A percentile compares a stretch with the other conserved stretches of the same genome.
Evolutionary conservation across 2,797 vertebrate genomes (phyloP).

Genomic region (Acanthurus lineatus): DNA sequence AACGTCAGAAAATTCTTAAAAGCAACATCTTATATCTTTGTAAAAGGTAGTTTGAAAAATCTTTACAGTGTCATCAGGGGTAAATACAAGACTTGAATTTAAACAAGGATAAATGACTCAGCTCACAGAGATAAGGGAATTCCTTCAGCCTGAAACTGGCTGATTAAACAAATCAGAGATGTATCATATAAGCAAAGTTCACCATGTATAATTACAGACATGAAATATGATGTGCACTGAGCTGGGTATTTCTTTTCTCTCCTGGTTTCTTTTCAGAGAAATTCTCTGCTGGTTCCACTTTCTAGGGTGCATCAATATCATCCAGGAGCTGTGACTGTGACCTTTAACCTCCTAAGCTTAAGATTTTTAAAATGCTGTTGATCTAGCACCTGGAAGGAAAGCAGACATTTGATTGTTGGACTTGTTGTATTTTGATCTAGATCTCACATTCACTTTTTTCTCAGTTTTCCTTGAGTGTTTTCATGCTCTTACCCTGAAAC

Average conservation of each 20-base stretch:
- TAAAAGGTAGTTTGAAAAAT: neutral
- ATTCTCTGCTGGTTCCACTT: neutral
- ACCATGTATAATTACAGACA: constrained; percentile 17
- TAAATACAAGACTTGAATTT: constrained; percentile 2
- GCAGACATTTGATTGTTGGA: neutral
- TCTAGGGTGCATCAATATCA: constrained; percentile 18
- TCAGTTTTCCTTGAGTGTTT: constrained; percentile 8
- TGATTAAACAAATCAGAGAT: constrained; percentile 27
- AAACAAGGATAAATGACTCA: neutral
- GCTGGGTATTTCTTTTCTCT: neutral
- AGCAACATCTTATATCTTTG: neutral
- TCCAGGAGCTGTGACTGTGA: constrained; percentile 4
- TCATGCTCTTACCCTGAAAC: neutral
- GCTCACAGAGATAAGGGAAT: neutral
- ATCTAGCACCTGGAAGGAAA: constrained; percentile 7
- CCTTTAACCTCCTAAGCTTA: constrained; percentile 20
- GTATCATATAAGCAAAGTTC: constrained; percentile 10
- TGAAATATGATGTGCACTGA: constrained; percentile 1
- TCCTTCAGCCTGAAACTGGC: constrained; percentile 10
- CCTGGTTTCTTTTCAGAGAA: neutral
- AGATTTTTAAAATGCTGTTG: constrained; percentile 16
- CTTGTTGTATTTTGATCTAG: neutral
- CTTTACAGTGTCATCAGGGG: neutral
- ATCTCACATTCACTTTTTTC: constrained; percentile 5
- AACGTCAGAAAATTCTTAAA: too few species aligned